phyloP scores from a whole-genome alignment of 2,888 invertebrate species.

The Ecdyonurus torrentis region DNA sequence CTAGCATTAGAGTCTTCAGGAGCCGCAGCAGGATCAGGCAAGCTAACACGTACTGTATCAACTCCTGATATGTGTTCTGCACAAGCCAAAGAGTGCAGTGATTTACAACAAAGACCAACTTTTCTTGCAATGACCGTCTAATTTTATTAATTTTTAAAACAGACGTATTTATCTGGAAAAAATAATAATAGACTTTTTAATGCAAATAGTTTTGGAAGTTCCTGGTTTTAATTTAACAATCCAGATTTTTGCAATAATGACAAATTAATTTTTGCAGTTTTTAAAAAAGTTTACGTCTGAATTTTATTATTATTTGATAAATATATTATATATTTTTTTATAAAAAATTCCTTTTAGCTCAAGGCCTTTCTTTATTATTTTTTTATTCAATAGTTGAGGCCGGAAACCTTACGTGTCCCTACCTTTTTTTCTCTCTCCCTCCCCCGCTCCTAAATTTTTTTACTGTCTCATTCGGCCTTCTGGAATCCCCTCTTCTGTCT shows the following conservation, averaged over 20 bases:
- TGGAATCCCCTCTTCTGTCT: neutral
- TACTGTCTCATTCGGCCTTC: neutral
- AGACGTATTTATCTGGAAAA: no score
- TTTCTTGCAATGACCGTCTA: slow-evolving; percentile 38
- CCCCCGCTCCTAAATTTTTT: neutral
- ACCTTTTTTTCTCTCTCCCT: neutral
- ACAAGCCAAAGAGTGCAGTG: slow-evolving; percentile 31
- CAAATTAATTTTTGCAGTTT: no score
- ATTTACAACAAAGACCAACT: slow-evolving; percentile 30
- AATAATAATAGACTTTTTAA: no score
- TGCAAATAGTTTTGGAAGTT: no score
- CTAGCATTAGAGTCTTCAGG: slow-evolving; percentile 12
- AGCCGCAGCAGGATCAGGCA: slow-evolving; percentile 14
- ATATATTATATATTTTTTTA: neutral
- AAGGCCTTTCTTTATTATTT: neutral
- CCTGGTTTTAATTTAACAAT: no score
- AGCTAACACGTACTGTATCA: slow-evolving; percentile 29
- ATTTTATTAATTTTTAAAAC: slow-evolving; percentile 14
- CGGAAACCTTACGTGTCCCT: neutral
- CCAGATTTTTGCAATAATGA: no score
- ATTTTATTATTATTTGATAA: no score
- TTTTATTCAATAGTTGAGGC: neutral
- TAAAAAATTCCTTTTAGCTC: neutral
- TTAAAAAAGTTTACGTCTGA: no score
- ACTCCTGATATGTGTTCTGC: slow-evolving; percentile 36